Percentiles rank a stretch among this genome's conserved stretches.
phyloP scores from a whole-genome alignment of 2,888 invertebrate species.

The Asteroscopus sphinx region DNA sequence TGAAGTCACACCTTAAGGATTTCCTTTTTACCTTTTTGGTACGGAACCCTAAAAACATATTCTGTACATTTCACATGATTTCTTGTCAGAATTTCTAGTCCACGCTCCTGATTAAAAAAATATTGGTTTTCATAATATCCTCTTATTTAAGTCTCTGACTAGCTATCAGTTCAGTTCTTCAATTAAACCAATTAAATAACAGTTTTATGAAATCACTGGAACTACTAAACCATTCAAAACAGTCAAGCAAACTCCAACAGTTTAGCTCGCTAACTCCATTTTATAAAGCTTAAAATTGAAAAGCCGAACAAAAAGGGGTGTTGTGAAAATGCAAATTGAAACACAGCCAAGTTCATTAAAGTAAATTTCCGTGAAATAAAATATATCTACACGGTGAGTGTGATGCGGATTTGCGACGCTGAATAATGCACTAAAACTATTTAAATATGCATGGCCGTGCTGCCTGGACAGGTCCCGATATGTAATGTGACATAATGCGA shows the following conservation, averaged over 20 bases:
- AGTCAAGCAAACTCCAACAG: slow-evolving; percentile 17
- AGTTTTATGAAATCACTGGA: slow-evolving; percentile 26
- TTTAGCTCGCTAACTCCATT: slow-evolving; percentile 27
- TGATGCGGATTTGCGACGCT: slow-evolving; percentile 59
- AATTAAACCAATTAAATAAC: slow-evolving; percentile 13
- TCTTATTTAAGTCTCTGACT: background rate
- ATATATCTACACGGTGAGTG: slow-evolving; percentile 48
- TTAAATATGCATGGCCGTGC: slow-evolving; percentile 69
- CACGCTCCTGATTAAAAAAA: too few relatives aligned
- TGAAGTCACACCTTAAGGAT: too few relatives aligned
- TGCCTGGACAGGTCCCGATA: slow-evolving; percentile 56
- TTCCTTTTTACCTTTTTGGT: too few relatives aligned
- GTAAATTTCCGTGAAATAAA: slow-evolving; percentile 57
- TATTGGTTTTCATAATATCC: too few relatives aligned
- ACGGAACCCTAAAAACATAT: too few relatives aligned
- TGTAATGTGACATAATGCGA: slow-evolving; percentile 65
- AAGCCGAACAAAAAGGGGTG: slow-evolving; percentile 37
- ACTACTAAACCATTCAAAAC: slow-evolving; percentile 29
- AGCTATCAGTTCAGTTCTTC: slow-evolving; percentile 4
- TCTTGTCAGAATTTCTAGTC: too few relatives aligned
- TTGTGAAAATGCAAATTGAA: slow-evolving; percentile 54
- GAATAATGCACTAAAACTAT: slow-evolving; percentile 62
- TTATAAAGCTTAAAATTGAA: slow-evolving; percentile 48
- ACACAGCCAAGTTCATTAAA: slow-evolving; percentile 58
- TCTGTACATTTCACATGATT: too few relatives aligned